Evolutionary conservation across 2,888 invertebrate genomes (phyloP), one percentile per base, ranked within the genome.

Genomic region (Dolomedes plantarius): DNA sequence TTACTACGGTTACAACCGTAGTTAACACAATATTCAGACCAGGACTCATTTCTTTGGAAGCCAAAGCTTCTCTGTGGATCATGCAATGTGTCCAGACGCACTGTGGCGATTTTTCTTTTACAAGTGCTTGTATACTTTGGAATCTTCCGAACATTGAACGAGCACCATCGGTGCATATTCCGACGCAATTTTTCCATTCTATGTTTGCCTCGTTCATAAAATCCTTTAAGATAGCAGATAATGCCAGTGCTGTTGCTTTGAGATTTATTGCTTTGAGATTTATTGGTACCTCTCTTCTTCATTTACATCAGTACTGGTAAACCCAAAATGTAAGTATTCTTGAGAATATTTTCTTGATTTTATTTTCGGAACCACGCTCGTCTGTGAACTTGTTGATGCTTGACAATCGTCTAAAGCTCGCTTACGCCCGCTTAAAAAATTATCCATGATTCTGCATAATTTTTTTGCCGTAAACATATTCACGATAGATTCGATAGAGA

Each of bases 151-250:
- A 56, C 32, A 77, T 77, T 16, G 77, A 68, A 56, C 69, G 27
- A 69, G 78, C 71, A 19, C 62, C 78, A 71, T 36, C 71, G 6
- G 69, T 71, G 41, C n/a, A 78, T 71, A 78, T 71, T 62, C 78
- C 78, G 62, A 78, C 64, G 31, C 71, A 78, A 71, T 78, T 71
- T 78, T 78, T 78, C 64, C 62, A 78, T 71, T 56, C 41, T 39
- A 62, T 71, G 69, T 56, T 78, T 78, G 78, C 78, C 62, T 36
- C 71, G 78, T 71, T 78, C 71, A 78, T 78, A 71, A 78, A 77
- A 69, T 56, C 76, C 76, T 75, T 64, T 75, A 74, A 74, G 23
- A 23, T 68, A 68, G 68, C 31, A 36, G 68, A 68, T 68, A 68
- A 68, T 11, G 68, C 68, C 39, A 32, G 68, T n/a, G n/a, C n/a